Percentiles rank a stretch among this genome's conserved stretches.
phyloP scores from a whole-genome alignment of 2,888 invertebrate genomes.

The Cylloceria caligata region DNA sequence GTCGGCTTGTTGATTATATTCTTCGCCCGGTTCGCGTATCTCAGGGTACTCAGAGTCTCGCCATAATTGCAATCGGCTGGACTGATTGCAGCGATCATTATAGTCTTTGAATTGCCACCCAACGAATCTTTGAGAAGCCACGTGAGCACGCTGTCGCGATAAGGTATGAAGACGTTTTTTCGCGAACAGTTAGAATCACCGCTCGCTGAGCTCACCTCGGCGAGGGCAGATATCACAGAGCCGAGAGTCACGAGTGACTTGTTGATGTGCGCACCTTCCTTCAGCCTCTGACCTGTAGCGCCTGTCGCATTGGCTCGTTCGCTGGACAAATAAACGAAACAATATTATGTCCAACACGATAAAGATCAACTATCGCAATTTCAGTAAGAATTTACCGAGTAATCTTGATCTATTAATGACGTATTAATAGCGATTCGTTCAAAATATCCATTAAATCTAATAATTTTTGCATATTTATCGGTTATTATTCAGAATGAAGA shows the following conservation, averaged over 20 bases:
- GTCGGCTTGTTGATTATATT: conserved; percentile 96
- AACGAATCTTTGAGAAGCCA: conserved; percentile 95
- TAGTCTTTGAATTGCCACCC: conserved; percentile 96
- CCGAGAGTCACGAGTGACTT: conserved; percentile 95
- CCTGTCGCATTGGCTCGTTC: conserved; percentile 96
- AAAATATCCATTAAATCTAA: no score
- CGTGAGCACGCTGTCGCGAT: conserved; percentile 94
- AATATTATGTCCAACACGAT: conserved; percentile 13
- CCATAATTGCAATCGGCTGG: conserved; percentile 95
- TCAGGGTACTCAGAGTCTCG: conserved; percentile 93
- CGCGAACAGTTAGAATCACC: conserved; percentile 83
- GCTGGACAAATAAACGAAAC: conserved; percentile 84
- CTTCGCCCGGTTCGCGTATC: conserved; percentile 95
- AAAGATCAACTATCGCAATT: neutral
- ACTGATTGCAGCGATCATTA: conserved; percentile 94
- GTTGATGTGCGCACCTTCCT: conserved; percentile 96
- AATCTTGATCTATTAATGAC: no score
- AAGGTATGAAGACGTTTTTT: conserved; percentile 90
- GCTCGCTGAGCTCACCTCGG: conserved; percentile 87
- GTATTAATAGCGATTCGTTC: no score
- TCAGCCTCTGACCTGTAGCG: conserved; percentile 95
- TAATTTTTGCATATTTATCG: no score
- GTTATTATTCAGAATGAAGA: no score
- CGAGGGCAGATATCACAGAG: conserved; percentile 94
- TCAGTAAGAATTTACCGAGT: neutral